Conservation (phyloP, 2,113 vertebrate genomes). For the Ctenodactylus gundi region DNA sequence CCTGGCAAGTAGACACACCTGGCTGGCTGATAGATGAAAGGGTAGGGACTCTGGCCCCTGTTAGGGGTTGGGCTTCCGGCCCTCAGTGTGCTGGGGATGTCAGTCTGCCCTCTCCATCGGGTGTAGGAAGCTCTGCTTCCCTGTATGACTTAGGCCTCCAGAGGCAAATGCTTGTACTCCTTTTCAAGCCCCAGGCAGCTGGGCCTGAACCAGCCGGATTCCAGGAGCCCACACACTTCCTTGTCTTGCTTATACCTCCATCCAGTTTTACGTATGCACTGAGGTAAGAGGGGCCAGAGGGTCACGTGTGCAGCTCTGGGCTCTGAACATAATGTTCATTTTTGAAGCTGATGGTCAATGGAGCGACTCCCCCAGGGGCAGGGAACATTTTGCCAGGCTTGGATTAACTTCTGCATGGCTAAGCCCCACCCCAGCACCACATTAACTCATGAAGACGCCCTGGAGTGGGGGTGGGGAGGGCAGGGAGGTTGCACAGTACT, state of each 20-base stretch:
- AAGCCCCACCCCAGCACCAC: not conserved
- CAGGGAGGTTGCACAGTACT: not conserved
- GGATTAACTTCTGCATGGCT: slow-evolving; percentile 50
- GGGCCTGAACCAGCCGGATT: slow-evolving; percentile 47
- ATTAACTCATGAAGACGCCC: slow-evolving; percentile 37
- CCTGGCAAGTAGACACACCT: not conserved
- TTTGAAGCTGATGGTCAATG: slow-evolving; percentile 44
- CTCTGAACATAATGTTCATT: slow-evolving; percentile 60
- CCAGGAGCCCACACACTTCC: slow-evolving; percentile 52
- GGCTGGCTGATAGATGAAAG: not conserved
- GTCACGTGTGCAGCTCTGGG: slow-evolving; percentile 9
- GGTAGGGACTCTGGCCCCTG: not conserved
- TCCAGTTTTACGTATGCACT: not conserved
- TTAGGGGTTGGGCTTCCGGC: not conserved
- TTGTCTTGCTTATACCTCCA: not conserved
- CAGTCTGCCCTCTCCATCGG: not conserved
- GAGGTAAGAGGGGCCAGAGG: slow-evolving; percentile 38
- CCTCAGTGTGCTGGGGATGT: not conserved
- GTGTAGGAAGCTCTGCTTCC: not conserved
- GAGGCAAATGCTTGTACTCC: not conserved
- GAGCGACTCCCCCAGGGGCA: slow-evolving; percentile 54
- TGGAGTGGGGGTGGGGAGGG: not conserved
- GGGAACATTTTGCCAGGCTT: slow-evolving; percentile 61
- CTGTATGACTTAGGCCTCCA: not conserved
- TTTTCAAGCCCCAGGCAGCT: not conserved